Conservation (phyloP, 1,140 invertebrate genomes). For the Drosophila seguyi region DNA sequence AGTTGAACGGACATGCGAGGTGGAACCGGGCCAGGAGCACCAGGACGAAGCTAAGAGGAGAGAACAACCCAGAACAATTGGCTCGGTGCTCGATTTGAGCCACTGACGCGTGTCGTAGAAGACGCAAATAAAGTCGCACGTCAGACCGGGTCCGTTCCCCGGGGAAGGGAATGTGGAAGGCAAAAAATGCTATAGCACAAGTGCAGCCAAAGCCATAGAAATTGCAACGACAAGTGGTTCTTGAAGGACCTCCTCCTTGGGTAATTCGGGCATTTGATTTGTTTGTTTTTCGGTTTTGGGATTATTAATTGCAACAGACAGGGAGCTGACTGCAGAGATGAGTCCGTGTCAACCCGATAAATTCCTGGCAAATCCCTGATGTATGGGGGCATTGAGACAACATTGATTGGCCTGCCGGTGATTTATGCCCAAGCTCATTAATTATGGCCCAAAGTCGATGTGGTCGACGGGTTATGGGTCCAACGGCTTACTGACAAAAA, state of each 20-base stretch:
- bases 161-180: slow-evolving; percentile 2
- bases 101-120: slow-evolving; percentile 70
- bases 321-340: slow-evolving; percentile 5
- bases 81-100: slow-evolving; percentile 52
- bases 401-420: slow-evolving; percentile 51
- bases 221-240: slow-evolving; percentile 26
- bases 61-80: slow-evolving; percentile 30
- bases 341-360: slow-evolving; percentile 13
- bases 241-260: background rate
- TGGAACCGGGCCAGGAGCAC: background rate
- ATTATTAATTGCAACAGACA: slow-evolving; percentile 37
- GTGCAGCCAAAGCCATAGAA: slow-evolving; percentile 24
- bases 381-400: slow-evolving; percentile 25
- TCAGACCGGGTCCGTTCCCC: slow-evolving; percentile 23
- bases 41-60: background rate
- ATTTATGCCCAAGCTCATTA: slow-evolving; percentile 67
- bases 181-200: slow-evolving; percentile 16
- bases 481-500: slow-evolving; percentile 16
- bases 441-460: slow-evolving; percentile 46
- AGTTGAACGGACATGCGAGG: slow-evolving; percentile 65
- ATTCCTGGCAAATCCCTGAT: slow-evolving; percentile 35
- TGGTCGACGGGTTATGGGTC: slow-evolving; percentile 26
- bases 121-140: slow-evolving; percentile 64
- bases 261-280: slow-evolving; percentile 23
- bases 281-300: slow-evolving; percentile 6